Evolutionary conservation across 2,797 vertebrate species (phyloP), one percentile per base, ranked within the genome.

Genomic region (Hippoglossus hippoglossus): DNA sequence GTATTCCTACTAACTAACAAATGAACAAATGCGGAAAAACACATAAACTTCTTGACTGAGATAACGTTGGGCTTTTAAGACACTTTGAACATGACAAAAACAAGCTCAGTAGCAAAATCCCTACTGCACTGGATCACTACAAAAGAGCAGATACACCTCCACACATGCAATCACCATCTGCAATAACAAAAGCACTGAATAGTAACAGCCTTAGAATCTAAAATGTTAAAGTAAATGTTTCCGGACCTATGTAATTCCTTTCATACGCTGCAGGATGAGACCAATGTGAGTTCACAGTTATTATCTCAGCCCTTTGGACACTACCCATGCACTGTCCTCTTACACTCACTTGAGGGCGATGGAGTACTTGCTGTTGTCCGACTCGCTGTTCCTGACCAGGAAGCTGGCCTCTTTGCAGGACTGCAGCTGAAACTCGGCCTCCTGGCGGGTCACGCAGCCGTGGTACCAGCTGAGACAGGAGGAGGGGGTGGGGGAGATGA

Each of bases 311-410:
- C 41, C 1, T 36, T 0, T 0, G 54, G 10, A 46, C 26, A 39
- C 6, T 1, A 19, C 7, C 8, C 18, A 12, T 85, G 89, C 80
- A 87, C 76, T 77, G 83, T 19, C 83, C 53, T 54, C 18, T 6
- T 53, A 39, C n/a, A 87, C 98, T 97, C 94, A 99, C 98, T 97
- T 99, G 54, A 99, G 95, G 16, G 97, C 96, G n/a, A 99, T 99
- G 90, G 97, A 98, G 92, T 96, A 98, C 82, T 96, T 96, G 93
- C 96, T 97, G 87, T 88, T 96, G 81, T 96, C 96, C 0, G 95
- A 97, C 88, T 98, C 97, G 5, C 96, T 98, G 91, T 96, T 97
- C 63, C 97, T 94, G 87, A 99, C 97, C 87, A 98, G 93, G 92
- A 97, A 99, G 12, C 96, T 97, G 34, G 97, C 96, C 79, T 99